Conservation (phyloP, 1,140 invertebrate species). For the Asobara japonica region DNA sequence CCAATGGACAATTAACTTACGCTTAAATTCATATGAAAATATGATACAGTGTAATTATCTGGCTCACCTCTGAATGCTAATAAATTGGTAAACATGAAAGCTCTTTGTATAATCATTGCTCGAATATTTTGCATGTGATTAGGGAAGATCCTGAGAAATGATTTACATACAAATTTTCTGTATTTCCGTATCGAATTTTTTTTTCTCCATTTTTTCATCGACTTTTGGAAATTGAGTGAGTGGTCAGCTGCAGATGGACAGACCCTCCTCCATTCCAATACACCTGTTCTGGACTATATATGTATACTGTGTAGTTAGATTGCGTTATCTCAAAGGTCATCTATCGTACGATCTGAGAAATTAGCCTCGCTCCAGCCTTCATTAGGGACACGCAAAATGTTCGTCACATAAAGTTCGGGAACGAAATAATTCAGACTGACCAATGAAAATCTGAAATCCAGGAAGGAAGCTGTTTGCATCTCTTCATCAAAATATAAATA, state of each 20-base stretch:
- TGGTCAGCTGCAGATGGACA: conserved; percentile 34
- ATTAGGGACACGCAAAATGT: too few relatives aligned
- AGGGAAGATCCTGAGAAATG: conserved; percentile 29
- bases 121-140: conserved; percentile 3
- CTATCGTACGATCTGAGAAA: too few relatives aligned
- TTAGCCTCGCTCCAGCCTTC: too few relatives aligned
- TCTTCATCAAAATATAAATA: too few relatives aligned
- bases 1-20: conserved; percentile 25
- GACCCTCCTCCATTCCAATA: conserved; percentile 23
- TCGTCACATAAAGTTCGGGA: too few relatives aligned
- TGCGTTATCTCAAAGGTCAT: too few relatives aligned
- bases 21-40: conserved; percentile 15
- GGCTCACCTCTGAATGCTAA: background rate
- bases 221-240: conserved; percentile 19
- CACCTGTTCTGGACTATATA: too few relatives aligned
- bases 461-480: too few relatives aligned
- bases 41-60: conserved; percentile 18
- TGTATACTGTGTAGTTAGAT: too few relatives aligned
- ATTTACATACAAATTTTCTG: background rate
- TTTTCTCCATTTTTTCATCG: background rate
- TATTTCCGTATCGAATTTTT: background rate
- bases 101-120: background rate
- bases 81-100: background rate
- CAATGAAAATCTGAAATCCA: too few relatives aligned
- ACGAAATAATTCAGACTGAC: too few relatives aligned